A percentile compares a stretch with the other conserved stretches of the same genome.
phyloP scores from a whole-genome alignment of 2,113 vertebrate genomes.

The Phodopus roborovskii region DNA sequence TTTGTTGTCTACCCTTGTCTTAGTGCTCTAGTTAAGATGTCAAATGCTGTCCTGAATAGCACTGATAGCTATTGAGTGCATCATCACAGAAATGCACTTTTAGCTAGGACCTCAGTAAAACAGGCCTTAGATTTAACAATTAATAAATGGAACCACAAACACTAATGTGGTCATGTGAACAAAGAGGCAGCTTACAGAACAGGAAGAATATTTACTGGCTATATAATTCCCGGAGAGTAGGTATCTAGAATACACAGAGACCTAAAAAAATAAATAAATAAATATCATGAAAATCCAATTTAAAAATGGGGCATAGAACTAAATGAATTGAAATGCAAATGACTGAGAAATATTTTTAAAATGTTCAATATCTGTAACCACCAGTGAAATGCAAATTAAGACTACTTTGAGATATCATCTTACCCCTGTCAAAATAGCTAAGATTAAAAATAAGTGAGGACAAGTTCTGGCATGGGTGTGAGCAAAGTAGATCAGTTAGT shows the following conservation, averaged over 20 bases:
- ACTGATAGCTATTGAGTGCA: background rate
- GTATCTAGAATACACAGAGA: background rate
- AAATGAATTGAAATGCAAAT: background rate
- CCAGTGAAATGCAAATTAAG: background rate
- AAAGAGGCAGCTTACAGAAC: background rate
- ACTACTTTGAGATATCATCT: background rate
- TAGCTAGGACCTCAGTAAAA: background rate
- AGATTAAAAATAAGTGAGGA: background rate
- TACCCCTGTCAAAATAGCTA: background rate
- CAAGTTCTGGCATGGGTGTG: background rate
- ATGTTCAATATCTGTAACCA: background rate
- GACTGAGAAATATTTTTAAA: background rate
- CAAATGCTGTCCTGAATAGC: background rate
- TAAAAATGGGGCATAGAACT: background rate
- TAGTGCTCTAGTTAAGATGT: background rate
- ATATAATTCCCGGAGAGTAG: too few species aligned
- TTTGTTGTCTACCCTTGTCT: background rate
- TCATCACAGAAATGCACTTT: background rate
- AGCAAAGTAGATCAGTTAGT: background rate
- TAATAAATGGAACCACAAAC: background rate
- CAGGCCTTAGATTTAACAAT: background rate
- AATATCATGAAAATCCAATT: background rate
- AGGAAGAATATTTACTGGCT: background rate
- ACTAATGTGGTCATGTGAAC: background rate
- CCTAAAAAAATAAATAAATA: background rate